phyloP scores from a whole-genome alignment of 2,113 vertebrate genomes.

The Pardalotus punctatus region DNA sequence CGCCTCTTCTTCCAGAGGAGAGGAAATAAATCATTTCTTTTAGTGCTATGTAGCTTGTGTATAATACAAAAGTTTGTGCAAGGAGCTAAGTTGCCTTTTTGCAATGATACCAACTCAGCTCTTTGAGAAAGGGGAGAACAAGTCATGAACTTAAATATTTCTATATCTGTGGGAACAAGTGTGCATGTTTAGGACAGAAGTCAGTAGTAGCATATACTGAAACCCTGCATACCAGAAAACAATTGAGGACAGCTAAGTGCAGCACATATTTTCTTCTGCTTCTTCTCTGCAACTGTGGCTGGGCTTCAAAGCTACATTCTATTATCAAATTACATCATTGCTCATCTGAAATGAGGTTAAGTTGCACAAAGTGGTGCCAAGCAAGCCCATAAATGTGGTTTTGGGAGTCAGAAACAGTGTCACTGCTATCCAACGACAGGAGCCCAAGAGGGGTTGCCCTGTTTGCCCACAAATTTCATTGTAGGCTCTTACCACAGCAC shows the following conservation, averaged over 20 bases:
- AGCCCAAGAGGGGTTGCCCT: fast-evolving
- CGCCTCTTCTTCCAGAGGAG: background rate
- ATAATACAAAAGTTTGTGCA: background rate
- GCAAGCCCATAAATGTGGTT: background rate
- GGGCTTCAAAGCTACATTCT: background rate
- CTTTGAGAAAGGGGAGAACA: background rate
- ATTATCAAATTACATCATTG: background rate
- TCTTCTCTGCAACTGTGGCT: background rate
- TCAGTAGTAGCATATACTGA: background rate
- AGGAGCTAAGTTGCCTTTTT: background rate
- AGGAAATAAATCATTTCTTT: background rate
- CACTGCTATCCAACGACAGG: background rate
- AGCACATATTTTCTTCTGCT: background rate
- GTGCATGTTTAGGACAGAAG: background rate
- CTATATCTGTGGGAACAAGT: background rate
- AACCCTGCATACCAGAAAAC: background rate
- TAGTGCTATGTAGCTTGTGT: background rate
- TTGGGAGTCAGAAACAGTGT: background rate
- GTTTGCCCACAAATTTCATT: background rate
- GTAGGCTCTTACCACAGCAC: background rate
- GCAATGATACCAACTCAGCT: background rate
- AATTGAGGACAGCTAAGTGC: background rate
- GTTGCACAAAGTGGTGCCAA: background rate
- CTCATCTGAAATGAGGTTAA: background rate
- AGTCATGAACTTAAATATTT: background rate